These are phyloP conservation scores for Heterochromis multidens DNA, from an alignment of 2,113 vertebrate genomes.

Conservation along the genomic window DNA sequence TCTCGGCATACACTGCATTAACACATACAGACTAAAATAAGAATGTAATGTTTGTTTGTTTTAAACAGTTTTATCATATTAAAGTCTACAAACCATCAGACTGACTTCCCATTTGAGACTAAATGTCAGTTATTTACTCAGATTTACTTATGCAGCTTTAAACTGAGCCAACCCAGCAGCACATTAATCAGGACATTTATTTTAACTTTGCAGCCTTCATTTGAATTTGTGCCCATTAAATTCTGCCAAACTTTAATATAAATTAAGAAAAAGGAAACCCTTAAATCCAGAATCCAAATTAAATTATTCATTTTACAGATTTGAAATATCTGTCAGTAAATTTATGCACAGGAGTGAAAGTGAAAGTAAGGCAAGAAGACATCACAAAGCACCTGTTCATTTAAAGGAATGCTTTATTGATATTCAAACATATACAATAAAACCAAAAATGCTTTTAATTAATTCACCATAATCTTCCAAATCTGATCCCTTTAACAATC, in stretches of 20 bases:
- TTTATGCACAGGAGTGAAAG: background rate
- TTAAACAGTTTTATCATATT: background rate
- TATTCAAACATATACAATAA: constrained; percentile 72
- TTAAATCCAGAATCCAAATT: background rate
- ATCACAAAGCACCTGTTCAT: constrained; percentile 2
- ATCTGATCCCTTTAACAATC: constrained; percentile 55
- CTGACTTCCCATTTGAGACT: background rate
- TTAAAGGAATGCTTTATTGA: constrained; percentile 83
- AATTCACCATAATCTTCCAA: constrained; percentile 32
- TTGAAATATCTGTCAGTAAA: background rate
- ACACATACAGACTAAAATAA: background rate
- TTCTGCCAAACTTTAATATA: background rate
- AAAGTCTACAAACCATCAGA: background rate
- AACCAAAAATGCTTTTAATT: constrained; percentile 46
- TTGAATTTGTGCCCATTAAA: no score
- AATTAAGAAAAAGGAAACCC: background rate
- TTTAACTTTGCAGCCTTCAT: background rate
- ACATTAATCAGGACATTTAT: no score
- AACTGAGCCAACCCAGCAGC: background rate
- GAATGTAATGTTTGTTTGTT: background rate
- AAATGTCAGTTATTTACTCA: background rate
- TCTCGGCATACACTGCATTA: no score
- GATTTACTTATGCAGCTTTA: no score
- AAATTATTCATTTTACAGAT: background rate
- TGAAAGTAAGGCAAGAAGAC: background rate